These are phyloP conservation scores for Tetropium fuscum DNA, from an alignment of 2,888 invertebrate genomes.

Conservation along the genomic window DNA sequence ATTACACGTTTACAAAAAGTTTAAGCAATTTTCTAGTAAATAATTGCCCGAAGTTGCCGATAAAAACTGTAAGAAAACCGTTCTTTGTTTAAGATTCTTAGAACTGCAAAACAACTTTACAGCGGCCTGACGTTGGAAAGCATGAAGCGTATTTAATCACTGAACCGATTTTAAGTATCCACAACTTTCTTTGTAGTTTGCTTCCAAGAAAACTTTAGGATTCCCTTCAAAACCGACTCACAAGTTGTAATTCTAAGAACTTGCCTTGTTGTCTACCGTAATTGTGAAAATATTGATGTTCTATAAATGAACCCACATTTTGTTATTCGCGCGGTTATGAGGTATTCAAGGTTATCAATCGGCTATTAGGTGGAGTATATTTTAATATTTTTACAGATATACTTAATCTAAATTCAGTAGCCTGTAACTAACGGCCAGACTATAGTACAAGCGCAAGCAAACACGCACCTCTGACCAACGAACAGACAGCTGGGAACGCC, in stretches of 20 bases:
- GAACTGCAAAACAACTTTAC: constrained; percentile 13
- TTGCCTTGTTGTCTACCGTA: constrained; percentile 11
- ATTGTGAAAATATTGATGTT: constrained; percentile 19
- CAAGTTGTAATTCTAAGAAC: constrained; percentile 24
- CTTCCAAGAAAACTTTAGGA: constrained; percentile 38
- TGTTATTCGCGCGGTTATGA: too few relatives aligned
- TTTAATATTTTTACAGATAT: too few relatives aligned
- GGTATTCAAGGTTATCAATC: too few relatives aligned
- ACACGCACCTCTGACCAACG: too few relatives aligned
- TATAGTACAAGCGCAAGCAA: too few relatives aligned
- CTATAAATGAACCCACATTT: too few relatives aligned
- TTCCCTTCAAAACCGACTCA: constrained; percentile 32
- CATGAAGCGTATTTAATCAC: constrained; percentile 46
- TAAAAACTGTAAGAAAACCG: neutral
- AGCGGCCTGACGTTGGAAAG: constrained; percentile 8
- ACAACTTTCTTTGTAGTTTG: constrained; percentile 45
- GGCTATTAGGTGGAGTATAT: too few relatives aligned
- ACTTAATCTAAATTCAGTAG: too few relatives aligned
- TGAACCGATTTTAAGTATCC: constrained; percentile 46
- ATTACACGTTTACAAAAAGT: too few relatives aligned
- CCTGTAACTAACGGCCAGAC: too few relatives aligned
- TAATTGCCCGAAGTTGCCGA: neutral
- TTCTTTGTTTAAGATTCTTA: constrained; percentile 11
- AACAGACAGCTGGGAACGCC: too few relatives aligned
- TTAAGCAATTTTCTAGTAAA: too few relatives aligned